Percentiles rank a stretch among this genome's conserved stretches.
phyloP scores from a whole-genome alignment of 2,113 vertebrate genomes.

The Channa argus region DNA sequence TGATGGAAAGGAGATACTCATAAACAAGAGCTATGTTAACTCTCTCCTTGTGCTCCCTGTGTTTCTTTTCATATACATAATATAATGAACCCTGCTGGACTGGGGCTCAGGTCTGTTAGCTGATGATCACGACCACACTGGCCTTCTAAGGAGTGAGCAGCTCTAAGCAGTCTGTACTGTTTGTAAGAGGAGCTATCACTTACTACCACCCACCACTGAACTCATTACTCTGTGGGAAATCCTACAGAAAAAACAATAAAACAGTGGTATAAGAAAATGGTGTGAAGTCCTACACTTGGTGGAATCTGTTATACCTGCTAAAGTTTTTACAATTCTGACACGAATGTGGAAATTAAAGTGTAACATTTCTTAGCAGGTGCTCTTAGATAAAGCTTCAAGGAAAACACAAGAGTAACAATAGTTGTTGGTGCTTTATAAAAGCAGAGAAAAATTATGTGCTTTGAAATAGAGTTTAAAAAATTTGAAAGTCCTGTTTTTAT shows the following conservation, averaged over 20 bases:
- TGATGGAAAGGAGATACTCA: constrained; percentile 36
- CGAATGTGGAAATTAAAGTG: not conserved
- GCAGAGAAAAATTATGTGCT: not conserved
- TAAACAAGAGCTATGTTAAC: too few relatives aligned
- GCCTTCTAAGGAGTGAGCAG: constrained; percentile 63
- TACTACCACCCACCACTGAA: constrained; percentile 47
- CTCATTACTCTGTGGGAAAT: constrained; percentile 38
- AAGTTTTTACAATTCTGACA: constrained; percentile 22
- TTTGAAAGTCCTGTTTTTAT: too few relatives aligned
- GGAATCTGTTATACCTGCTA: not conserved
- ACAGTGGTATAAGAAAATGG: constrained; percentile 18
- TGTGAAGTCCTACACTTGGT: constrained; percentile 22
- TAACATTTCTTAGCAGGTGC: not conserved
- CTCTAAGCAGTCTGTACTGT: constrained; percentile 17
- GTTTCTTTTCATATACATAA: constrained; percentile 20
- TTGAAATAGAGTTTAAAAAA: too few relatives aligned
- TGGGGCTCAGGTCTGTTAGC: constrained; percentile 7
- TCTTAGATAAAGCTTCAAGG: not conserved
- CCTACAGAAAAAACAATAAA: constrained; percentile 45
- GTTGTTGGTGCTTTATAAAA: not conserved
- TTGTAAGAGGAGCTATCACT: constrained; percentile 36
- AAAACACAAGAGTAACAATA: not conserved
- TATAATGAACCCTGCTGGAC: constrained; percentile 18
- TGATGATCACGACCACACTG: constrained; percentile 35
- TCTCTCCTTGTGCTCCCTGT: constrained; percentile 3